These are phyloP conservation scores for Platichthys flesus DNA, from an alignment of 2,113 vertebrate genomes.

Conservation along the genomic window DNA sequence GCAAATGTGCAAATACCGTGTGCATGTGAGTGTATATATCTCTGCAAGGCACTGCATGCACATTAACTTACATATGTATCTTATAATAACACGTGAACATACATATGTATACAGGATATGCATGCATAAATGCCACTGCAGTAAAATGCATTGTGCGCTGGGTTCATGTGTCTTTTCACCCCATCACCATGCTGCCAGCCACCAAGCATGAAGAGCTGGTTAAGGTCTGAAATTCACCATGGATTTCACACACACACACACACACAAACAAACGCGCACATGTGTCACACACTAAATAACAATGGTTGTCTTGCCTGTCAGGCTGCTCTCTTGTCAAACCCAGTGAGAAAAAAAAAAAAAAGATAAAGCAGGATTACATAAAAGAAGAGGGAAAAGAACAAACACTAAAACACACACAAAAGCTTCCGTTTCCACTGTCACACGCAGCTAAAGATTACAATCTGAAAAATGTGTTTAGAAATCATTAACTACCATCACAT, in stretches of 20 bases:
- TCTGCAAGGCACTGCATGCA: too few relatives aligned
- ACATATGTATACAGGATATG: slow-evolving; percentile 1
- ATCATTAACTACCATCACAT: slow-evolving; percentile 43
- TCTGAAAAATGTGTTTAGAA: slow-evolving; percentile 47
- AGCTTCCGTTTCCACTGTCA: slow-evolving; percentile 17
- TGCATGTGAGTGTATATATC: too few relatives aligned
- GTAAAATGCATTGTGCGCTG: background rate
- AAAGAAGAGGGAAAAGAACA: slow-evolving; percentile 12
- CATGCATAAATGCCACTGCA: background rate
- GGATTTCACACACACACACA: background rate
- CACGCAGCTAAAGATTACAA: slow-evolving; percentile 17
- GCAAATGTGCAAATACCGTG: background rate
- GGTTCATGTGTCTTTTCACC: slow-evolving; percentile 39
- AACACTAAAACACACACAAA: background rate
- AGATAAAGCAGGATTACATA: slow-evolving; percentile 50
- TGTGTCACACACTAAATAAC: slow-evolving; percentile 39
- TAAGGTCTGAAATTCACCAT: background rate
- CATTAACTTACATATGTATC: too few relatives aligned
- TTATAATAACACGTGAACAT: too few relatives aligned
- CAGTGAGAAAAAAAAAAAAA: slow-evolving; percentile 9
- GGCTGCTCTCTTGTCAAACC: slow-evolving; percentile 21
- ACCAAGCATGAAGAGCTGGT: background rate
- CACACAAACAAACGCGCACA: slow-evolving; percentile 15
- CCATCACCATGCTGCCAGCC: slow-evolving; percentile 27
- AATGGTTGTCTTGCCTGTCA: slow-evolving; percentile 22